A percentile compares a stretch with the other conserved stretches of the same genome.
Evolutionary conservation across 2,888 invertebrate species (phyloP).

Genomic region (Hirtodrosophila histrioides): DNA sequence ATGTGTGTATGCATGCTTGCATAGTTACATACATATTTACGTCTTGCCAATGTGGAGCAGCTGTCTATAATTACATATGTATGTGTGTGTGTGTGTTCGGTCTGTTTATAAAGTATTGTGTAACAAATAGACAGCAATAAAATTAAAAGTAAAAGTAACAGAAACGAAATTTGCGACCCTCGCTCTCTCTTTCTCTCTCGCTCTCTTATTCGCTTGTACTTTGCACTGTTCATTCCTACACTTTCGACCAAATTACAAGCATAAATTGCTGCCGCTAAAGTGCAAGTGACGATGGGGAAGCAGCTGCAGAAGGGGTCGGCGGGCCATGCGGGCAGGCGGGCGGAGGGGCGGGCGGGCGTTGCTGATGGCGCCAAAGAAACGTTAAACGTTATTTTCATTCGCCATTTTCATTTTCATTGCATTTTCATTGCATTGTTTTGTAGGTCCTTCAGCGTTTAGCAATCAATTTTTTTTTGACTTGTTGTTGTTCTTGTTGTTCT

Average conservation of each 20-base stretch:
- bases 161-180: slow-evolving; percentile 29
- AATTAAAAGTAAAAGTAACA: slow-evolving; percentile 61
- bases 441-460: slow-evolving; percentile 63
- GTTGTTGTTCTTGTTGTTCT: slow-evolving; percentile 27
- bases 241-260: slow-evolving; percentile 51
- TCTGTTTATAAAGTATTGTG: slow-evolving; percentile 60
- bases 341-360: slow-evolving; percentile 2
- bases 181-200: background rate
- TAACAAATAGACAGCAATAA: slow-evolving; percentile 58
- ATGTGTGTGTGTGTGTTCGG: slow-evolving; percentile 40
- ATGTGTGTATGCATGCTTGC: slow-evolving; percentile 8
- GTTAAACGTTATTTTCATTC: slow-evolving; percentile 72
- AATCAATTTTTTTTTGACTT: slow-evolving; percentile 53
- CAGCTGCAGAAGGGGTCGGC: slow-evolving; percentile 1
- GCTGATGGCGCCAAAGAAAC: slow-evolving; percentile 69
- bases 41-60: slow-evolving; percentile 64
- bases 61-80: slow-evolving; percentile 68
- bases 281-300: slow-evolving; percentile 55
- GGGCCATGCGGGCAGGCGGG: background rate
- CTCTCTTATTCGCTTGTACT: background rate
- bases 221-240: slow-evolving; percentile 19
- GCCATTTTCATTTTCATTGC: slow-evolving; percentile 65
- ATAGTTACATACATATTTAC: slow-evolving; percentile 11
- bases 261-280: slow-evolving; percentile 55
- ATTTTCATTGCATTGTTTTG: slow-evolving; percentile 68